These are phyloP conservation scores for Myotis vivesi DNA, from an alignment of 2,797 vertebrate species.

Conservation along the genomic window DNA sequence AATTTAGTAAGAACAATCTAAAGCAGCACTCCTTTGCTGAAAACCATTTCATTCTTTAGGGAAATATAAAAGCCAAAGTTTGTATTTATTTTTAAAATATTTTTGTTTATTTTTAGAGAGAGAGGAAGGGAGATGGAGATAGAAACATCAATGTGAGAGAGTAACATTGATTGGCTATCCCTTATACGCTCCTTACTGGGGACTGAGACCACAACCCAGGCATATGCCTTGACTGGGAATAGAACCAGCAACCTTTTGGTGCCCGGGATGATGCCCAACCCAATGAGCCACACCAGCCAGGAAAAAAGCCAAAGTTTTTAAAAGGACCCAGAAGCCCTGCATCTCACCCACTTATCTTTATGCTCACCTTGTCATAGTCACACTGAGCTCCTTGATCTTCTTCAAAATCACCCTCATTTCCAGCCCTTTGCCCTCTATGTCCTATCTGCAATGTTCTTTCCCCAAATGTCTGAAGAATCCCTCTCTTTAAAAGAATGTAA, in stretches of 20 bases:
- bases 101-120: no score
- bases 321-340: not conserved
- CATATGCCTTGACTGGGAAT: no score
- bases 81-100: not conserved
- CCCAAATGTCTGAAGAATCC: not conserved
- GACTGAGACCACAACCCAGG: no score
- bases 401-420: not conserved
- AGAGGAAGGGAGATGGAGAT: no score
- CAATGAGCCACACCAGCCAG: no score
- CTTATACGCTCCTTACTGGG: no score
- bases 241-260: no score
- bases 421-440: not conserved
- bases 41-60: not conserved
- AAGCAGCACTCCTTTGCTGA: not conserved
- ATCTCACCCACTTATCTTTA: not conserved
- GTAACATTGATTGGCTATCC: no score
- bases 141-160: no score
- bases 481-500: not conserved
- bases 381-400: not conserved
- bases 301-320: not conserved
- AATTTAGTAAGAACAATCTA: not conserved
- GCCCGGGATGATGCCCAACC: no score
- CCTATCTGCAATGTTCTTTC: not conserved
- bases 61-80: not conserved
- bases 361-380: not conserved